Percentiles rank a stretch among this genome's conserved stretches.
Conservation (phyloP, 2,113 vertebrate species). For the Echinops telfairi region DNA sequence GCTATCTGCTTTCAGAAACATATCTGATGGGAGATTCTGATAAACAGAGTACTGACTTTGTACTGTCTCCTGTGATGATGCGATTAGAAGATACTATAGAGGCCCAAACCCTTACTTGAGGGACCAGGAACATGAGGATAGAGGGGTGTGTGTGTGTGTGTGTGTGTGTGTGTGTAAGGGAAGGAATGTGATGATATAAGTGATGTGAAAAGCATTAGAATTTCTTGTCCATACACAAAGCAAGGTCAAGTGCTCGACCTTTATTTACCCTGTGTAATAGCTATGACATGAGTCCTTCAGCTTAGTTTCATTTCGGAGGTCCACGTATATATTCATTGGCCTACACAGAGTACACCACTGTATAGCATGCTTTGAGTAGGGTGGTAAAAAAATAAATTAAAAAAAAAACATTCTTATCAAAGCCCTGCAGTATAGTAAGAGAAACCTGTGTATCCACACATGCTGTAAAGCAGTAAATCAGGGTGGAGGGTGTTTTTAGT, state of each 20-base stretch:
- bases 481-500: background rate
- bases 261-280: background rate
- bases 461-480: constrained; percentile 50
- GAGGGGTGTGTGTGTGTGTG: background rate
- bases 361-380: background rate
- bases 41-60: background rate
- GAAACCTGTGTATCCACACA: background rate
- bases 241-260: background rate
- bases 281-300: background rate
- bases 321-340: background rate
- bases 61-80: background rate
- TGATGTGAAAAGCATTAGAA: background rate
- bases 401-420: background rate
- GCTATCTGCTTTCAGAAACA: background rate
- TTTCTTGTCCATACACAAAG: background rate
- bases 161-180: too few species aligned
- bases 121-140: background rate
- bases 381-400: background rate
- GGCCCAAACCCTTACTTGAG: background rate
- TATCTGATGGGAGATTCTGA: background rate
- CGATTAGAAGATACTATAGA: background rate
- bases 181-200: background rate
- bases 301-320: background rate
- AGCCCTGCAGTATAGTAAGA: background rate
- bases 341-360: too few species aligned